Conservation (phyloP, 2,113 vertebrate genomes). For the Strix aluco region DNA sequence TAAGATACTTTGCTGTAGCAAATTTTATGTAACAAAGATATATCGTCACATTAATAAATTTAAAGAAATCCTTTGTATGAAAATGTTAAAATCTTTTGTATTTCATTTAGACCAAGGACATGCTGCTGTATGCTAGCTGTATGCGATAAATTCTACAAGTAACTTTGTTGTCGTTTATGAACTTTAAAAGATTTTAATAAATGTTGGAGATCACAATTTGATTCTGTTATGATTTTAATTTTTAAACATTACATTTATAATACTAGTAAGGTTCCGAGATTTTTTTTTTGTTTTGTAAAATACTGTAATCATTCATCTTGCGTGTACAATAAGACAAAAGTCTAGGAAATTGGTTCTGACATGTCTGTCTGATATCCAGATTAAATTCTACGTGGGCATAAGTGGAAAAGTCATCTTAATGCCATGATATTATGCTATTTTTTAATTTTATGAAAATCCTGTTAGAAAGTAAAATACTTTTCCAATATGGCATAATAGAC, state of each 20-base stretch:
- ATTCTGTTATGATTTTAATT: conserved; percentile 78
- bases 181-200: conserved; percentile 86
- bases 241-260: conserved; percentile 57
- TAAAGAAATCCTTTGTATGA: conserved; percentile 87
- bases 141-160: conserved; percentile 82
- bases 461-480: conserved; percentile 52
- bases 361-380: conserved; percentile 42
- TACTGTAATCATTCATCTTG: conserved; percentile 58
- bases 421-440: conserved; percentile 52
- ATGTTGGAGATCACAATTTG: conserved; percentile 82
- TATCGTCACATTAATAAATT: conserved; percentile 90
- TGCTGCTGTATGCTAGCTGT: conserved; percentile 86
- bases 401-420: conserved; percentile 55
- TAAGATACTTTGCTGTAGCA: conserved; percentile 91
- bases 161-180: conserved; percentile 84
- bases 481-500: conserved; percentile 66
- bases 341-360: conserved; percentile 59
- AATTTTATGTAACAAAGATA: conserved; percentile 93
- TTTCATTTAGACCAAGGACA: conserved; percentile 79
- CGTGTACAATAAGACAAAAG: conserved; percentile 55
- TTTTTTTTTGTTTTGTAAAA: conserved; percentile 61
- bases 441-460: conserved; percentile 58
- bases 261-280: conserved; percentile 19
- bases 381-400: conserved; percentile 35
- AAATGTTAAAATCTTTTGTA: conserved; percentile 79